Conservation (phyloP, 2,113 vertebrate genomes). For the Capricornis sumatraensis region DNA sequence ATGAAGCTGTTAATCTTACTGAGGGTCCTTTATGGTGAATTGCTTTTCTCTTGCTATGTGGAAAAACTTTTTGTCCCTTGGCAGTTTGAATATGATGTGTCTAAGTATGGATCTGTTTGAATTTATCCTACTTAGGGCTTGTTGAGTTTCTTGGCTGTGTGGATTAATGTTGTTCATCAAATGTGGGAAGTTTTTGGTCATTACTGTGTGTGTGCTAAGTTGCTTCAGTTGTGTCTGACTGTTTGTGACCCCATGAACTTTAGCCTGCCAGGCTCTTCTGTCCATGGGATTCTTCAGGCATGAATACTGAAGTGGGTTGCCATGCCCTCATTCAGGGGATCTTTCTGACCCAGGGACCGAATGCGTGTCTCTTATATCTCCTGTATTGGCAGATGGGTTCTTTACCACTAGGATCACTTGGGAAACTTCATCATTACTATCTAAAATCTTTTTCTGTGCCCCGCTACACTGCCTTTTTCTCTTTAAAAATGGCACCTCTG, state of each 20-base stretch:
- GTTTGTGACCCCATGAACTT: neutral
- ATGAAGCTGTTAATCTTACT: neutral
- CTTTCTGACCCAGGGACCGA: neutral
- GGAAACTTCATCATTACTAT: neutral
- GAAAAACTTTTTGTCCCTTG: neutral
- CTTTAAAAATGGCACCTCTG: neutral
- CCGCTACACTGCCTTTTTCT: neutral
- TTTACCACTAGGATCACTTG: neutral
- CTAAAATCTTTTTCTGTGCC: neutral
- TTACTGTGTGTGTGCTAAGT: neutral
- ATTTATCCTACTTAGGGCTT: neutral
- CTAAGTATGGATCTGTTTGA: neutral
- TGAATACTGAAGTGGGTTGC: neutral
- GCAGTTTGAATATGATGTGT: neutral
- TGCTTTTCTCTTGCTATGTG: neutral
- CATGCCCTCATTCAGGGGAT: neutral
- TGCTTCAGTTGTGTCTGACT: neutral
- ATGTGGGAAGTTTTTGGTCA: neutral
- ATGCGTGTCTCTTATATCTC: neutral
- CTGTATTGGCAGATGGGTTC: neutral
- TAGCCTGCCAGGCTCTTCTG: neutral
- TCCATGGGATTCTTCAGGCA: neutral
- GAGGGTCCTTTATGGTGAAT: neutral
- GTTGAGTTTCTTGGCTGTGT: neutral
- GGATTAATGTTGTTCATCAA: neutral